Conservation (phyloP, 2,113 vertebrate species). For the Apodemus sylvaticus region DNA sequence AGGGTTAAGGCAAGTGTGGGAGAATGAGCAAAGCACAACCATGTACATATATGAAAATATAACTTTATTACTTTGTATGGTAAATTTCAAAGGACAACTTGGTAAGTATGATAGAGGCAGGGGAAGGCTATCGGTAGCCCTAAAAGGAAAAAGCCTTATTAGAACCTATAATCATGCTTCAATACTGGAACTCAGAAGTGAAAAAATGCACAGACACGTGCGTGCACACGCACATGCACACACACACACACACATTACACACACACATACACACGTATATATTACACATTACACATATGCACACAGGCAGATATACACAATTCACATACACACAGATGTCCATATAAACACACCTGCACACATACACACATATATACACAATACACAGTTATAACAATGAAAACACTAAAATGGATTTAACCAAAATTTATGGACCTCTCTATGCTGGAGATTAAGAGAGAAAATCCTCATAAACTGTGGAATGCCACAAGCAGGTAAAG, state of each 20-base stretch:
- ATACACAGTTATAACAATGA: not conserved
- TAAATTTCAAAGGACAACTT: not conserved
- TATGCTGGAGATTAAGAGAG: not conserved
- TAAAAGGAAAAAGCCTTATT: not conserved
- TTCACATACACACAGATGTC: not conserved
- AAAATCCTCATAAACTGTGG: not conserved
- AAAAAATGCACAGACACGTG: not conserved
- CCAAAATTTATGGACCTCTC: not conserved
- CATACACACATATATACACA: not conserved
- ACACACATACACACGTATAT: not conserved
- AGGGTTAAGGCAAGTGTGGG: no score
- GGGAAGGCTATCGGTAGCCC: not conserved
- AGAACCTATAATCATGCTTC: not conserved
- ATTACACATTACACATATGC: not conserved
- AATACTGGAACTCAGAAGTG: not conserved
- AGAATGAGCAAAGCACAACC: no score
- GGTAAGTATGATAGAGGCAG: not conserved
- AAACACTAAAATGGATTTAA: conserved; percentile 19
- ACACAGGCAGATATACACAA: not conserved
- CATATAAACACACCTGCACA: not conserved
- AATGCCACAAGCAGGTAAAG: not conserved
- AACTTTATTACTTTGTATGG: not conserved
- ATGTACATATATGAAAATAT: not conserved
- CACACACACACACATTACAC: not conserved
- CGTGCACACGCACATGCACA: not conserved